A percentile compares a stretch with the other conserved stretches of the same genome.
Conservation (phyloP, 1,140 invertebrate species). For the Diuraphis noxia region DNA sequence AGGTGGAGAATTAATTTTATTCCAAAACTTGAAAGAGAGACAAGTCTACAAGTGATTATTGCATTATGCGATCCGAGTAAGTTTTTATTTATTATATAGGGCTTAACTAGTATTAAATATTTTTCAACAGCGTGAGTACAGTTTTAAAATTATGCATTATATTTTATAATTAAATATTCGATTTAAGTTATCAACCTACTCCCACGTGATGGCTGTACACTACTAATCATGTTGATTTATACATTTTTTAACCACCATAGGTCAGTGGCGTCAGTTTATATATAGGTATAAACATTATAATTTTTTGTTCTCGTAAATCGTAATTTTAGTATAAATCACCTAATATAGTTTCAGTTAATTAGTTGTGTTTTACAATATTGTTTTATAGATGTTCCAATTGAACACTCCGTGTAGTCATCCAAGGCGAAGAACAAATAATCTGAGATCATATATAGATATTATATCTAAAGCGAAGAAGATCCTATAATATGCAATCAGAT, state of each 20-base stretch:
- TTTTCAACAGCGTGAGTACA: neutral
- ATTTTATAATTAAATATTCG: neutral
- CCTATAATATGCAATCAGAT: too few species aligned
- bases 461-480: too few species aligned
- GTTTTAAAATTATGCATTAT: neutral
- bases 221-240: constrained; percentile 5
- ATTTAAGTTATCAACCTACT: neutral
- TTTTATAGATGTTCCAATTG: neutral
- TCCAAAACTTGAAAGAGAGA: neutral
- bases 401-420: too few species aligned
- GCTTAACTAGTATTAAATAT: neutral
- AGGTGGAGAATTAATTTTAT: neutral
- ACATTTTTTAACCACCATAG: neutral
- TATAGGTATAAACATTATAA: neutral
- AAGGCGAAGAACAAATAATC: too few species aligned
- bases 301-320: too few species aligned
- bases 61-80: neutral
- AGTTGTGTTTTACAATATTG: neutral
- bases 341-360: neutral
- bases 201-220: neutral
- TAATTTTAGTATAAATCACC: neutral
- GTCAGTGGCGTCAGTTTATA: neutral
- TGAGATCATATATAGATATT: too few species aligned
- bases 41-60: neutral
- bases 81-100: neutral